Conservation (phyloP, 2,888 invertebrate genomes). For the Chaitophorus viminalis region DNA sequence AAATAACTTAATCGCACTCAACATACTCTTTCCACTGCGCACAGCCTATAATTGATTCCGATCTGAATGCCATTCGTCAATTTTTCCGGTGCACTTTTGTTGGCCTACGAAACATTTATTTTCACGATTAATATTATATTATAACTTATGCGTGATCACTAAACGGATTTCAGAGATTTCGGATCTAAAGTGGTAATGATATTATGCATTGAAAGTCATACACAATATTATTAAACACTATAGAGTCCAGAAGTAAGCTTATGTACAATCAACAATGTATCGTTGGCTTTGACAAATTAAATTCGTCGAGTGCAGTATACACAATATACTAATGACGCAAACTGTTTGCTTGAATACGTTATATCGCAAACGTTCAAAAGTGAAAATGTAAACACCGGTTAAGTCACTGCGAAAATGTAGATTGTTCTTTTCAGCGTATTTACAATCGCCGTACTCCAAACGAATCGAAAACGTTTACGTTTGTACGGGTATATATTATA, state of each 20-base stretch:
- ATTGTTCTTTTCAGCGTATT: neutral
- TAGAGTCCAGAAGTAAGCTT: neutral
- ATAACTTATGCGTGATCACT: no score
- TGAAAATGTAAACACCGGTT: neutral
- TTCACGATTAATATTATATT: no score
- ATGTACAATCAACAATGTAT: neutral
- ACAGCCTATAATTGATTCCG: slow-evolving; percentile 83
- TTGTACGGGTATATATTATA: neutral
- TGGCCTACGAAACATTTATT: slow-evolving; percentile 9
- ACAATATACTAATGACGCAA: neutral
- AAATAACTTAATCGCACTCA: neutral
- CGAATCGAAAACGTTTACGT: neutral
- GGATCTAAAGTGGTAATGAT: neutral
- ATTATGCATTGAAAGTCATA: neutral
- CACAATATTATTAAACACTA: neutral
- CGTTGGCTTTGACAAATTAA: neutral
- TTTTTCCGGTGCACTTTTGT: slow-evolving; percentile 70
- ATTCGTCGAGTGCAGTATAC: neutral
- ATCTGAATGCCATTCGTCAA: slow-evolving; percentile 78
- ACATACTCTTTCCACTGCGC: slow-evolving; percentile 77
- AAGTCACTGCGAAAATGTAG: neutral
- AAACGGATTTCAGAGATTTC: no score
- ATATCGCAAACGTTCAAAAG: neutral
- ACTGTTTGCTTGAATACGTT: neutral
- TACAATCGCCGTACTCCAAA: neutral